These are phyloP conservation scores for Lontra canadensis DNA, from an alignment of 2,113 vertebrate species.

Conservation along the genomic window DNA sequence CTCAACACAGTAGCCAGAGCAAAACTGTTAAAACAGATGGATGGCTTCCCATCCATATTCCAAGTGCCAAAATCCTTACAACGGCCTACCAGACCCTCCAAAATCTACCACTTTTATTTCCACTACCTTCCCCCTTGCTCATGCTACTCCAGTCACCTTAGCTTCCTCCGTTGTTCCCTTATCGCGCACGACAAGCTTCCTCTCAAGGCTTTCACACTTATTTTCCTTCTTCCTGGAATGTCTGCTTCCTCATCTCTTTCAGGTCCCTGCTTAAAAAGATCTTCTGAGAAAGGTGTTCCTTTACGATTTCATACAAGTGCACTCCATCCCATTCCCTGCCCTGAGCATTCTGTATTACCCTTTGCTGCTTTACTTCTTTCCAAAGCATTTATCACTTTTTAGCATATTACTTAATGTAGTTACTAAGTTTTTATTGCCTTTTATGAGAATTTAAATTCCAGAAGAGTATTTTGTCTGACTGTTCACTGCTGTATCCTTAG, in stretches of 20 bases:
- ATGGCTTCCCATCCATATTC: background rate
- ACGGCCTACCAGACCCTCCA: background rate
- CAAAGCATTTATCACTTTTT: background rate
- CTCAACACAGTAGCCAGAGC: background rate
- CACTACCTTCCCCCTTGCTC: background rate
- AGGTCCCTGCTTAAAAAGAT: background rate
- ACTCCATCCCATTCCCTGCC: background rate
- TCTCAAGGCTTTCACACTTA: background rate
- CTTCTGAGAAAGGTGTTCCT: background rate
- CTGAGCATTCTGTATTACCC: background rate
- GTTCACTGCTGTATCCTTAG: background rate
- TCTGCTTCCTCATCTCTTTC: background rate
- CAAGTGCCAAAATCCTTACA: background rate
- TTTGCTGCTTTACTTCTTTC: slow-evolving; percentile 20
- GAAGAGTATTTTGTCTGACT: background rate
- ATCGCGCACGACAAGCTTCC: background rate
- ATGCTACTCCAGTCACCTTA: background rate
- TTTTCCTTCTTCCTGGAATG: slow-evolving; percentile 21
- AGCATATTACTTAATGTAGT: background rate
- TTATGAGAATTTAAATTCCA: background rate
- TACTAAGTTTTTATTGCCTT: background rate
- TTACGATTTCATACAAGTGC: background rate
- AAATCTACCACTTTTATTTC: background rate
- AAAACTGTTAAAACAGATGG: background rate
- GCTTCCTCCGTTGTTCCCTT: background rate